Percentiles rank a stretch among this genome's conserved stretches.
Evolutionary conservation across 2,797 vertebrate species (phyloP).

Genomic region (Esox lucius): DNA sequence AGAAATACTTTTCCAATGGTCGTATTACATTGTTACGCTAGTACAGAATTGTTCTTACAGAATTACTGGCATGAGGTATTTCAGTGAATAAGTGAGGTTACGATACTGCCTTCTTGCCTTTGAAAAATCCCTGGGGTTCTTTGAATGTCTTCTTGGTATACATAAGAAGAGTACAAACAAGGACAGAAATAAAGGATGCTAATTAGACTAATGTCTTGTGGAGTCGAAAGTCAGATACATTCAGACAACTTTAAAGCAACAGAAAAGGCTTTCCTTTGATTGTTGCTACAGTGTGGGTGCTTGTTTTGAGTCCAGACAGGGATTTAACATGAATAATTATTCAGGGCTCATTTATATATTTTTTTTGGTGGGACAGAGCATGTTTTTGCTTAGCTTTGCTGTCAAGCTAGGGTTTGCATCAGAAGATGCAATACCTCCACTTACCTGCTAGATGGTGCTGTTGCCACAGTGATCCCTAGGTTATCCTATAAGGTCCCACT

Average conservation of each 20-base stretch:
- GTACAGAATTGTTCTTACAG: slow-evolving; percentile 68
- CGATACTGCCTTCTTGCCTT: slow-evolving; percentile 59
- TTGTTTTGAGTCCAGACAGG: slow-evolving; percentile 8
- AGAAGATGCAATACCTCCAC: slow-evolving; percentile 33
- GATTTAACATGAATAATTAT: slow-evolving; percentile 37
- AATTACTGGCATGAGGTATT: slow-evolving; percentile 72
- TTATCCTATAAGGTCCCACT: slow-evolving; percentile 59
- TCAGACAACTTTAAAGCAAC: slow-evolving; percentile 37
- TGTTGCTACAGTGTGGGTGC: slow-evolving; percentile 35
- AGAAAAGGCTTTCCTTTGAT: slow-evolving; percentile 55
- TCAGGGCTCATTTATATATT: slow-evolving; percentile 56
- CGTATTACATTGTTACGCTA: slow-evolving; percentile 73
- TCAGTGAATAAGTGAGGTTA: slow-evolving; percentile 66
- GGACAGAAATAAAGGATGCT: slow-evolving; percentile 68
- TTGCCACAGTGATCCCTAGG: slow-evolving; percentile 56
- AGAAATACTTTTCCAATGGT: slow-evolving; percentile 69
- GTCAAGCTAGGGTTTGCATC: not conserved
- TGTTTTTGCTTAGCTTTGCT: not conserved
- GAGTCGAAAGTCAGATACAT: slow-evolving; percentile 57
- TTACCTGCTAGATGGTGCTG: slow-evolving; percentile 64
- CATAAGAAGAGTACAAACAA: slow-evolving; percentile 48
- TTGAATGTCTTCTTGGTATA: slow-evolving; percentile 60
- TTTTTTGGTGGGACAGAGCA: not conserved
- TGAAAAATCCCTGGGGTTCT: slow-evolving; percentile 50
- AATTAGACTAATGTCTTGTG: slow-evolving; percentile 68